Conservation (phyloP, 2,888 invertebrate genomes). For the Drosophila algonquin region DNA sequence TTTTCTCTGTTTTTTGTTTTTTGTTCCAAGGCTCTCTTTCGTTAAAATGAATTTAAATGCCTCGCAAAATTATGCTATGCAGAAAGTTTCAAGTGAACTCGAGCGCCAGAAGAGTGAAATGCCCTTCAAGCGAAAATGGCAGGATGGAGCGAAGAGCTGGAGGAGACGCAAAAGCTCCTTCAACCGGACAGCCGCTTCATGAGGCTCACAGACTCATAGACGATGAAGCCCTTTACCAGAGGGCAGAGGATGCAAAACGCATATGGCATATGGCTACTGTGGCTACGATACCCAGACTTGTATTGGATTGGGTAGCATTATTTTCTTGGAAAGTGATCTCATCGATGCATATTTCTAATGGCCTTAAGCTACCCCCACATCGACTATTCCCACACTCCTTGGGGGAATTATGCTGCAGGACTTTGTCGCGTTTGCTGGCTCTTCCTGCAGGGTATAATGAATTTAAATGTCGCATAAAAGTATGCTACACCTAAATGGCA, state of each 20-base stretch:
- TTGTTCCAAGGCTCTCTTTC: conserved; percentile 4
- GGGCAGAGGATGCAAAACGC: too few species aligned
- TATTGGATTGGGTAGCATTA: too few species aligned
- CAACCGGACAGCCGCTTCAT: neutral
- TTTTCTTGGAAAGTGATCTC: neutral
- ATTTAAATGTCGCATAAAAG: conserved; percentile 61
- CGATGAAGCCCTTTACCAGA: too few species aligned
- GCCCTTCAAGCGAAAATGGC: conserved; percentile 9
- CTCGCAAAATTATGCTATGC: conserved; percentile 24
- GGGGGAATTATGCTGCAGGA: neutral
- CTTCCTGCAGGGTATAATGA: conserved; percentile 43
- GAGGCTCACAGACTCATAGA: too few species aligned
- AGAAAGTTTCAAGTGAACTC: conserved; percentile 37
- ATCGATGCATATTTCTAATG: neutral
- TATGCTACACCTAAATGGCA: conserved; percentile 55
- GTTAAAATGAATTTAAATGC: conserved; percentile 45
- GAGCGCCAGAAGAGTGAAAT: neutral
- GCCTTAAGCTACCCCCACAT: neutral
- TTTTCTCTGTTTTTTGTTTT: neutral
- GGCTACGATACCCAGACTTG: too few species aligned
- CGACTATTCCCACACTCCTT: neutral
- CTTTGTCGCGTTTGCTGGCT: neutral
- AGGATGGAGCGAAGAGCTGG: too few species aligned
- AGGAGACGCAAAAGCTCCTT: neutral
- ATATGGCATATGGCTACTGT: too few species aligned